A percentile compares a stretch with the other conserved stretches of the same genome.
Conservation (phyloP, 2,797 vertebrate species). For the Botia kubotai region DNA sequence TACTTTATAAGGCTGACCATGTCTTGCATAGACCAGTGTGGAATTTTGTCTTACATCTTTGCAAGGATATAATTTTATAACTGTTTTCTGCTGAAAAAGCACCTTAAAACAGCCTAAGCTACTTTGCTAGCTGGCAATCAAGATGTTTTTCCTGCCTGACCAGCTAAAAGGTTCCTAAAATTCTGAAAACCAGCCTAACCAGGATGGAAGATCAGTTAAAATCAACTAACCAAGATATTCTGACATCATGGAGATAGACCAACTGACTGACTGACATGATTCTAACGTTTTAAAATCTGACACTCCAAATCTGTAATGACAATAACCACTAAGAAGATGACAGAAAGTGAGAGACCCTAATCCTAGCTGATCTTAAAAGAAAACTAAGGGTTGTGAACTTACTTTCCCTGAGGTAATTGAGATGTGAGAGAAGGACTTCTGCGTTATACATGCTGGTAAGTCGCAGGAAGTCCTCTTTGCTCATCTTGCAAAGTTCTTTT, state of each 20-base stretch:
- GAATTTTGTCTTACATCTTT: not conserved
- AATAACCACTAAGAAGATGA: not conserved
- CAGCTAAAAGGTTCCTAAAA: not conserved
- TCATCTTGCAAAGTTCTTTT: constrained; percentile 98
- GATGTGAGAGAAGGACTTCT: constrained; percentile 96
- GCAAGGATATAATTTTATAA: not conserved
- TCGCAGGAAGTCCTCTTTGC: constrained; percentile 96
- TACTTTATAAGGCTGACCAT: too few relatives aligned
- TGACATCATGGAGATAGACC: not conserved
- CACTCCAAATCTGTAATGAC: not conserved
- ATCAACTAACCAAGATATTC: not conserved
- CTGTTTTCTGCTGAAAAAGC: too few relatives aligned
- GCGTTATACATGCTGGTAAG: constrained; percentile 94
- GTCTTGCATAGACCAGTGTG: not conserved
- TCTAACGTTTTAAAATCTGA: not conserved
- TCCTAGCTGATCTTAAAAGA: not conserved
- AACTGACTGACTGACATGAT: not conserved
- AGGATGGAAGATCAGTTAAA: not conserved
- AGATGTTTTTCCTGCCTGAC: not conserved
- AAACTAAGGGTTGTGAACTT: constrained; percentile 80
- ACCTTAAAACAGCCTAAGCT: too few relatives aligned
- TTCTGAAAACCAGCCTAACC: not conserved
- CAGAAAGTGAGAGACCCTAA: not conserved
- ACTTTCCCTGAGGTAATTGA: constrained; percentile 99
- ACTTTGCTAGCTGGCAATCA: not conserved